Conservation (phyloP, 2,888 invertebrate species). For the Nebria brevicollis region DNA sequence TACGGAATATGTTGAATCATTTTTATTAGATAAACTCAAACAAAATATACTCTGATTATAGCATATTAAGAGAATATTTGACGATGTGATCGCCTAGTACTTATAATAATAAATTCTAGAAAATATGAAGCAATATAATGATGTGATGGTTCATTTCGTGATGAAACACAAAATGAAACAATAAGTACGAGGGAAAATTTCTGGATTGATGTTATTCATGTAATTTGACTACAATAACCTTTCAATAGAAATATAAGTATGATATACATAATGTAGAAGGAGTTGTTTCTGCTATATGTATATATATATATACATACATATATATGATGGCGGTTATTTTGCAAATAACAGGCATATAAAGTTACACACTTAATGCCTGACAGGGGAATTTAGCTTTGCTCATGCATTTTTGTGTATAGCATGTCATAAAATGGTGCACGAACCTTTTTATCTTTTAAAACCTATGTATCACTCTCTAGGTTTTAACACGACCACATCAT, state of each 20-base stretch:
- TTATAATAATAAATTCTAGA: neutral
- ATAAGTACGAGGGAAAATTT: neutral
- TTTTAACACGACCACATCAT: conserved; percentile 3
- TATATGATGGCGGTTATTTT: neutral
- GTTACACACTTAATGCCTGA: conserved; percentile 23
- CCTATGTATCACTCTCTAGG: neutral
- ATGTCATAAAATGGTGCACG: conserved; percentile 33
- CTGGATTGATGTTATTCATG: too few relatives aligned
- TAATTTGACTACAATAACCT: neutral
- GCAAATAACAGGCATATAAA: conserved; percentile 30
- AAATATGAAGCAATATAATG: neutral
- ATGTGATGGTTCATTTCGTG: neutral
- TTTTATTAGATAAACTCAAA: neutral
- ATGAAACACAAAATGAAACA: neutral
- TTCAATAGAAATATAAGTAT: neutral
- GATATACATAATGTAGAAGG: neutral
- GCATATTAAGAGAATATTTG: neutral
- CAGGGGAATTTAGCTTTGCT: neutral
- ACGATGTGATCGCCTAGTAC: neutral
- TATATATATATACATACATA: too few relatives aligned
- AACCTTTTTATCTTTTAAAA: conserved; percentile 29
- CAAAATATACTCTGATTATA: neutral
- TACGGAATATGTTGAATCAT: too few relatives aligned
- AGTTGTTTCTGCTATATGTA: neutral
- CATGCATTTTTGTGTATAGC: conserved; percentile 37